A percentile compares a stretch with the other conserved stretches of the same genome.
phyloP scores from a whole-genome alignment of 2,888 invertebrate genomes.

The Tetragnatha montana region DNA sequence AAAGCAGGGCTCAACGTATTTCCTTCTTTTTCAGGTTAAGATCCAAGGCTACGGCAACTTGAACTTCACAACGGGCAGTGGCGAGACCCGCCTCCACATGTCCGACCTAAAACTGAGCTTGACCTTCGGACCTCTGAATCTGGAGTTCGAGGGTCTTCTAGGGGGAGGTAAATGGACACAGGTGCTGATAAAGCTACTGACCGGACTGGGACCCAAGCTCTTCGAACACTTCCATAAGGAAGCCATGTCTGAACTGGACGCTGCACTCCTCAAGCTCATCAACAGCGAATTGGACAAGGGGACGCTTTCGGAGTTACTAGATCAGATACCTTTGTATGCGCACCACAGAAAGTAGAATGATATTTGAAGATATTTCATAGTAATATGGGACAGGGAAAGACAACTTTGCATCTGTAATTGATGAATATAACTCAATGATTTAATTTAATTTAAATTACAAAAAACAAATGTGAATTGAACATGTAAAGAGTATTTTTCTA shows the following conservation, averaged over 20 bases:
- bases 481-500: too few relatives aligned
- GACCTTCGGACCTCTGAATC: constrained; percentile 41
- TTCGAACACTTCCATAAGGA: constrained; percentile 55
- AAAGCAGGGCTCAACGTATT: background rate
- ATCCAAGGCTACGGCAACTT: constrained; percentile 43
- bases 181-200: constrained; percentile 40
- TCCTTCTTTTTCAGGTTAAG: background rate
- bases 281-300: constrained; percentile 68
- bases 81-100: constrained; percentile 47
- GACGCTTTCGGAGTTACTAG: constrained; percentile 50
- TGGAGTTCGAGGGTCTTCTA: constrained; percentile 57
- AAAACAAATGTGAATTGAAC: too few relatives aligned
- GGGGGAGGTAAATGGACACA: constrained; percentile 63
- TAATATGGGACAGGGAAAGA: too few relatives aligned
- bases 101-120: constrained; percentile 43
- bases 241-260: constrained; percentile 55
- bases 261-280: constrained; percentile 49
- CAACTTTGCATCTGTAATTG: too few relatives aligned
- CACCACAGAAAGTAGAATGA: too few relatives aligned
- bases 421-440: too few relatives aligned
- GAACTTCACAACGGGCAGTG: constrained; percentile 28
- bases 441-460: too few relatives aligned
- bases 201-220: constrained; percentile 34
- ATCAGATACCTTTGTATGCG: constrained; percentile 44
- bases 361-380: too few relatives aligned